phyloP scores from a whole-genome alignment of 1,140 invertebrate species.

The Drosophila gunungcola region DNA sequence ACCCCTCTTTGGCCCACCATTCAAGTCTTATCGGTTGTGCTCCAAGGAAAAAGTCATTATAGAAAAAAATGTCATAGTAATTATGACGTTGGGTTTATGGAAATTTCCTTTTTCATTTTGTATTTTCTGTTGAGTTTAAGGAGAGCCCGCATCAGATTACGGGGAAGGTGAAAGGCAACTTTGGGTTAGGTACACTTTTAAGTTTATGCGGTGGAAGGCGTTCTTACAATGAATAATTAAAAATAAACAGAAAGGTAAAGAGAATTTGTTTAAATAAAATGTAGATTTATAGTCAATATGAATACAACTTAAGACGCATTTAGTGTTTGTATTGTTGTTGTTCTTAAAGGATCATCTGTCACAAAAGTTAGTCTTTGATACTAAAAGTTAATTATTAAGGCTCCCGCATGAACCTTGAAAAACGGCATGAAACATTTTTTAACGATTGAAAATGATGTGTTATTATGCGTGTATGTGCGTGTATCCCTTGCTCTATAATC shows the following conservation, averaged over 20 bases:
- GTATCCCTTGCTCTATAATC: neutral
- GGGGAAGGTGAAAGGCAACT: slow-evolving; percentile 11
- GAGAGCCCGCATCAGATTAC: slow-evolving; percentile 31
- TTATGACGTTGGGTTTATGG: slow-evolving; percentile 77
- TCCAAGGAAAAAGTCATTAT: slow-evolving; percentile 43
- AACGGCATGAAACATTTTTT: slow-evolving; percentile 8
- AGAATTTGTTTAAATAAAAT: neutral
- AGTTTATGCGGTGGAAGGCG: neutral
- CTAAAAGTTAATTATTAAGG: neutral
- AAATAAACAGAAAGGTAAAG: neutral
- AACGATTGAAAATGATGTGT: slow-evolving; percentile 37
- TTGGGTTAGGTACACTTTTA: neutral
- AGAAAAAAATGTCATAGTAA: slow-evolving; percentile 70
- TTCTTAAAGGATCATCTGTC: neutral
- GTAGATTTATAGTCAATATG: no score
- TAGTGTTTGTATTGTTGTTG: no score
- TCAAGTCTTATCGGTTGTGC: slow-evolving; percentile 27
- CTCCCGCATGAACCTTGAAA: slow-evolving; percentile 3
- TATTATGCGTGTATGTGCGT: neutral
- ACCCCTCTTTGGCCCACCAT: neutral
- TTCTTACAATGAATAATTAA: neutral
- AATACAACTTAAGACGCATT: no score
- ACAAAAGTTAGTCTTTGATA: no score
- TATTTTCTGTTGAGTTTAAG: slow-evolving; percentile 36
- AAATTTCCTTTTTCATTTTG: slow-evolving; percentile 49